These are phyloP conservation scores for Orestias chungarensis DNA, from an alignment of 2,797 vertebrate species.

Conservation along the genomic window DNA sequence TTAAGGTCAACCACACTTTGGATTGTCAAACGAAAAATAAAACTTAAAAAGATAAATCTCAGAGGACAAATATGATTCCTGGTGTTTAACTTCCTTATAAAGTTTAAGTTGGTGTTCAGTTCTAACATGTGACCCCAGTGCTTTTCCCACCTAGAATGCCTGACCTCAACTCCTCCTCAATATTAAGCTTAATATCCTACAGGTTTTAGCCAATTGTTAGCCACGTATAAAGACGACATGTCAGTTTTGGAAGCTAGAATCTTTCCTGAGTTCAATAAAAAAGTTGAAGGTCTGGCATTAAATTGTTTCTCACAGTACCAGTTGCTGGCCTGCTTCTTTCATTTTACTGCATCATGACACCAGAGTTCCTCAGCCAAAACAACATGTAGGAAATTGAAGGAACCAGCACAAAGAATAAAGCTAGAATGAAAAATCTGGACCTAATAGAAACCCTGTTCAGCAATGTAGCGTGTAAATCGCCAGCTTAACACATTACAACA, in stretches of 20 bases:
- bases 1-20: not conserved
- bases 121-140: too few relatives aligned
- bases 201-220: not conserved
- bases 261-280: not conserved
- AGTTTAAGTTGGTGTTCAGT: too few relatives aligned
- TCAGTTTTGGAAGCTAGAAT: not conserved
- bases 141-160: too few relatives aligned
- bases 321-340: not conserved
- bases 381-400: too few relatives aligned
- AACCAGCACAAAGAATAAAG: too few relatives aligned
- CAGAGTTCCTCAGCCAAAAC: not conserved
- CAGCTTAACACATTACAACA: not conserved
- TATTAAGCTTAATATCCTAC: too few relatives aligned
- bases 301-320: not conserved
- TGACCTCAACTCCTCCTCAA: too few relatives aligned
- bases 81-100: too few relatives aligned
- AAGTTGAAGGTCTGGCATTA: not conserved
- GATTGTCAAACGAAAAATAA: not conserved
- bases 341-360: not conserved
- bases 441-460: not conserved
- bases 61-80: not conserved
- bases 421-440: not conserved
- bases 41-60: not conserved
- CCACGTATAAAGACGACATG: not conserved
- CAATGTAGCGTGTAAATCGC: not conserved